Evolutionary conservation across 2,113 vertebrate genomes (phyloP), one percentile per base, ranked within the genome.

Genomic region (Hippoglossus stenolepis): DNA sequence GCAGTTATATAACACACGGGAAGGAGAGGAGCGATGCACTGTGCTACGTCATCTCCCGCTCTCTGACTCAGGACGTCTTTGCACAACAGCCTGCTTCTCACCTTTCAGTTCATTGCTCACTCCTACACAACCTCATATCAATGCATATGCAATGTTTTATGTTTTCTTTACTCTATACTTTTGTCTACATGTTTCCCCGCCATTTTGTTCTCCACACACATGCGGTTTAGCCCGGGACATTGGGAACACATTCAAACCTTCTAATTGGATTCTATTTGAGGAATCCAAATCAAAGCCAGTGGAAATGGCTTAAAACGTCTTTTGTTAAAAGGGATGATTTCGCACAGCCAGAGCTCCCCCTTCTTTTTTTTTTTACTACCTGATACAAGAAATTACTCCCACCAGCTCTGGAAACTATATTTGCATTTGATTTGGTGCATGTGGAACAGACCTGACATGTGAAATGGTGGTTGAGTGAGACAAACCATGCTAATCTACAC

Each of bases 231-330:
- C 69, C 54, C 6, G 13, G 77, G 85, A 90, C 77, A 83, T 83
- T 89, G 87, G 83, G 87, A 92, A 86, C 76, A 54, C 58, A 62
- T 85, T 91, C 83, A 91, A 81, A 83, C 73, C 79, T 77, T 86
- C 78, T 92, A 92, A 92, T 91, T 92, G 88, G 87, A 87, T 91
- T 91, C 89, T 91, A 91, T 91, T 91, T 92, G 80, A 86, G 81
- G 87, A 93, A 84, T 89, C 65, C 65, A 86, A 87, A 89, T 89
- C 70, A 86, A 88, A 90, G 82, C 73, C 68, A 57, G 45, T 81
- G 71, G 87, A 85, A 79, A 76, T 87, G 87, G 82, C 85, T 89
- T 85, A 69, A 85, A 85, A 77, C 78, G 77, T 81, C 76, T 91
- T 91, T 89, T 86, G 82, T 87, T 79, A 80, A 88, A 86, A 87